A percentile compares a stretch with the other conserved stretches of the same genome.
phyloP scores from a whole-genome alignment of 2,113 vertebrate species.

The human region DNA sequence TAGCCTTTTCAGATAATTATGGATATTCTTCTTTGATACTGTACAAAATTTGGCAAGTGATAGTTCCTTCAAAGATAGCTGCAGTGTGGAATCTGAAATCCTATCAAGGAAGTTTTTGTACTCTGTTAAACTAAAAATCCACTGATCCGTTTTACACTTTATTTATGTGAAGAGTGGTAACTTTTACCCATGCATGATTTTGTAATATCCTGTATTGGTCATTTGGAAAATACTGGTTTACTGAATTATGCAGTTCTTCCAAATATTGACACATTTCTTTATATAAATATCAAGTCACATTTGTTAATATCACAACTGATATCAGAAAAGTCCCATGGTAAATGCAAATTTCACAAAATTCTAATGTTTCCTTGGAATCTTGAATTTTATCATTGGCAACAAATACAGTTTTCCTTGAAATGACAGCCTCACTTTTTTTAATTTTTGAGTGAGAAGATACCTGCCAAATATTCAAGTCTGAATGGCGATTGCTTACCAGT shows the following conservation, averaged over 20 bases:
- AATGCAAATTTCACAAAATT: neutral
- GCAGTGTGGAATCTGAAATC: neutral
- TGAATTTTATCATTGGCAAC: neutral
- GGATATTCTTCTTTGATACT: neutral
- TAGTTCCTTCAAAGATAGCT: neutral
- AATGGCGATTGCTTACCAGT: neutral
- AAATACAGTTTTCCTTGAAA: neutral
- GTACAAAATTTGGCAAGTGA: neutral
- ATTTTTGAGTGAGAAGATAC: slow-evolving; percentile 10
- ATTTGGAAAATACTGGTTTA: neutral
- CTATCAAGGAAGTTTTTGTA: neutral
- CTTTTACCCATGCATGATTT: neutral
- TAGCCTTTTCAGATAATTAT: neutral
- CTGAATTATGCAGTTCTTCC: neutral
- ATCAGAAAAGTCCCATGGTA: neutral
- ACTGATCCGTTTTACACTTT: neutral
- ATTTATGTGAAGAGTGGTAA: neutral
- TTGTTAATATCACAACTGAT: neutral
- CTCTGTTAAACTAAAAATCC: neutral
- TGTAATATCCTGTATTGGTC: neutral
- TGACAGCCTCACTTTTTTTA: neutral
- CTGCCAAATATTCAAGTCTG: neutral
- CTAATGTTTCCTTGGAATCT: neutral
- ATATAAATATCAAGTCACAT: neutral
- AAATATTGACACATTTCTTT: neutral